These are phyloP conservation scores for Charanyca ferruginea DNA, from an alignment of 2,888 invertebrate species.

Conservation along the genomic window DNA sequence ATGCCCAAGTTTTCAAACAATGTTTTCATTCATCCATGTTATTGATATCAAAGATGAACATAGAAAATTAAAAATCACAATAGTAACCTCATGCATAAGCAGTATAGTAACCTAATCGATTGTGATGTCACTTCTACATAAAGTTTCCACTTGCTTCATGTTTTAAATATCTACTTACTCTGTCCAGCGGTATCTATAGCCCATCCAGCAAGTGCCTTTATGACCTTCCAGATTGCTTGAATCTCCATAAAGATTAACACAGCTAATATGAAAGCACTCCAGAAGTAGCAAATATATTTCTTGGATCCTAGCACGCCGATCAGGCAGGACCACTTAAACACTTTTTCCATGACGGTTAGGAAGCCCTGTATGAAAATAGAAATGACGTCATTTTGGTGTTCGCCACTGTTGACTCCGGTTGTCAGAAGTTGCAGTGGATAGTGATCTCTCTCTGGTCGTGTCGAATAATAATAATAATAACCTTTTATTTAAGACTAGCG, in stretches of 20 bases:
- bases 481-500: no score
- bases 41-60: no score
- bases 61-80: no score
- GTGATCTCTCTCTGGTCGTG: no score
- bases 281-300: slow-evolving; percentile 68
- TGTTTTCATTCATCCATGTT: no score
- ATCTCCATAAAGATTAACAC: slow-evolving; percentile 68
- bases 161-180: slow-evolving; percentile 68
- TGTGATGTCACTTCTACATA: neutral
- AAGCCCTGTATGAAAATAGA: slow-evolving; percentile 70
- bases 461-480: no score
- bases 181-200: slow-evolving; percentile 75
- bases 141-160: neutral
- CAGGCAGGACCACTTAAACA: slow-evolving; percentile 72
- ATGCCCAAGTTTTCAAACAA: no score
- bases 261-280: slow-evolving; percentile 70
- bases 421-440: no score
- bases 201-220: slow-evolving; percentile 78
- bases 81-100: no score
- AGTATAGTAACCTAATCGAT: no score
- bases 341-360: slow-evolving; percentile 70
- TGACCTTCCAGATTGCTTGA: slow-evolving; percentile 77
- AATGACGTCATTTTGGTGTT: neutral
- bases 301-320: slow-evolving; percentile 75
- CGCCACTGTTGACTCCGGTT: no score